Base-by-base conservation (phyloP, 2,113 vertebrate species). In the Labeo catla region DNA sequence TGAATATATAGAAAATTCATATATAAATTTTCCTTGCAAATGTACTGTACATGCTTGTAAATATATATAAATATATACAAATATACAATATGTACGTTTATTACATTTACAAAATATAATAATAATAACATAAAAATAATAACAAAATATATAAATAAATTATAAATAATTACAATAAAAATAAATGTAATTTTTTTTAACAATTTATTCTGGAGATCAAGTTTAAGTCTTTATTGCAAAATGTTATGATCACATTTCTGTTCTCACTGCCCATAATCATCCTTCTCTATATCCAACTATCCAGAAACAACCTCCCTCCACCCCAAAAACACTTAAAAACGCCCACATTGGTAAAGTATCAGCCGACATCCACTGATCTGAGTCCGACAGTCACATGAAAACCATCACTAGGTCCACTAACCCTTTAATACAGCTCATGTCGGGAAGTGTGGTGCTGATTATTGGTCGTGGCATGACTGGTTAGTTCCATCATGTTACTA, bases 401-500 rank as follows among this genome's bases (percentile, higher is more conserved):
- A 23, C 8, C 52, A 0, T 36, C 45, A 68, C 57, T 7, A 66
- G 45, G 21, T 45, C 63, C 63, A 39, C 36, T 72, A 23, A 70
- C n/a, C 63, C 13, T 63, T 59, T 78, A 16, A 39, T 83, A 43
- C 50, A 3, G 78, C 19, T 83, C 65, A 76, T 73, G 39, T 78
- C 23, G 39, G n/a, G 34, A 70, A 19, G 50, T 47, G 68, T 50
- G 16, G 13, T 15, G 50, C 63, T 73, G 84, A 39, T 77, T 52
- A 43, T 15, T 15, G 57, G 4, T 39, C 36, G 28, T n/a, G 85
- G 16, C 39, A 19, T 4, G 23, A 43, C 52, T 34, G 85, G 57
- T n/a, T 70, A 78, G 79, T 45, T 85, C 36, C 79, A 76, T 81
- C 81, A 86, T 84, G 68, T 82, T 36, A n/a, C 45, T 2, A 28